Evolutionary conservation across 2,113 vertebrate genomes (phyloP).

Genomic region (Oreochromis aureus): DNA sequence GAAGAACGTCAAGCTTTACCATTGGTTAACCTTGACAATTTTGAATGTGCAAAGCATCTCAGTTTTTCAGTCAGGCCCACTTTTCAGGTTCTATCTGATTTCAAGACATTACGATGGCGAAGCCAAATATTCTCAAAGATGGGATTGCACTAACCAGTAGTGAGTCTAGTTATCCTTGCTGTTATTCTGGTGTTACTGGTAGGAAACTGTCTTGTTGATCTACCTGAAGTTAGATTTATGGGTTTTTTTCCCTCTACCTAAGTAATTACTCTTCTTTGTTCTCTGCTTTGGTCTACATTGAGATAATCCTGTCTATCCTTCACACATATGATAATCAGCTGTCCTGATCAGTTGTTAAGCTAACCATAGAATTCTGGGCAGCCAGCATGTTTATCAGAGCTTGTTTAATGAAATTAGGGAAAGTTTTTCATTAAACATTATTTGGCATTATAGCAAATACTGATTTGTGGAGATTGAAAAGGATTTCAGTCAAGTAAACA

Average conservation of each 20-base stretch:
- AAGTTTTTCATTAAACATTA: background rate
- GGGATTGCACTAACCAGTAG: background rate
- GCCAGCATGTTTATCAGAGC: rapidly evolving
- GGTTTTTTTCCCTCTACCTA: background rate
- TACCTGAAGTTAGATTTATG: background rate
- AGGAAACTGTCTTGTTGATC: background rate
- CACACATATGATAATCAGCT: background rate
- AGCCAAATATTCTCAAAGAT: background rate
- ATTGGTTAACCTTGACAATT: background rate
- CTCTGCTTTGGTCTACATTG: background rate
- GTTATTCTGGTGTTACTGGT: background rate
- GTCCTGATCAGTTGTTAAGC: background rate
- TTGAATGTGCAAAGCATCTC: background rate
- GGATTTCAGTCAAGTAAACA: background rate
- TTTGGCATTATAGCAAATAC: background rate
- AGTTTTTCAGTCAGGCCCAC: background rate
- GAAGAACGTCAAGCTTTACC: background rate
- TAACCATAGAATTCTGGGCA: background rate
- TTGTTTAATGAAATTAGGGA: background rate
- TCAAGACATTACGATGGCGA: background rate
- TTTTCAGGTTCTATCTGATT: background rate
- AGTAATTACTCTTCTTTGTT: background rate
- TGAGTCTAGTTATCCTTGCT: background rate
- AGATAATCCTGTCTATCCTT: background rate
- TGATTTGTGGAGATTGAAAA: background rate